Conservation (phyloP, 1,140 invertebrate genomes). For the Caenorhabditis briggsae region DNA sequence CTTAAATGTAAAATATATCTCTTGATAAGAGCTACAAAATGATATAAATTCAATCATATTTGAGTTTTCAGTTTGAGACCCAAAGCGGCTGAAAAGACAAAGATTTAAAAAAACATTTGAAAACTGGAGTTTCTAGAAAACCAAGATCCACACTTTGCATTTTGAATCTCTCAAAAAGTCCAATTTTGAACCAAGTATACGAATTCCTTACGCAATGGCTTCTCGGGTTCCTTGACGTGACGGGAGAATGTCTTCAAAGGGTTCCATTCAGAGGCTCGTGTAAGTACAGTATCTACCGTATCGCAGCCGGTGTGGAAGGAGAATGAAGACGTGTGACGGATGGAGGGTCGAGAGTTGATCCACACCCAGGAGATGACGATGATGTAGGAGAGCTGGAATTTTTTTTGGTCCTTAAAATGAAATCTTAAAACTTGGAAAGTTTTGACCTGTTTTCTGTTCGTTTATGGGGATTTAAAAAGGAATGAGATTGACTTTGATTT, state of each 20-base stretch:
- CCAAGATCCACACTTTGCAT: no score
- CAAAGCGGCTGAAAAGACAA: no score
- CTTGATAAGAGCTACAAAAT: no score
- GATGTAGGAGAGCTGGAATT: constrained; percentile 73
- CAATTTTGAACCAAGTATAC: no score
- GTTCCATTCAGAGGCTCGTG: constrained; percentile 55
- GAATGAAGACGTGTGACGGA: constrained; percentile 57
- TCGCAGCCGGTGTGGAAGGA: constrained; percentile 65
- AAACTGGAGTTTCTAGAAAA: no score
- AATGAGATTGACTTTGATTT: no score
- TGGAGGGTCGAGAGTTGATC: constrained; percentile 73
- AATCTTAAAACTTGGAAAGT: neutral
- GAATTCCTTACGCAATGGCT: constrained; percentile 19
- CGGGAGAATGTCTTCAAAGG: constrained; percentile 56
- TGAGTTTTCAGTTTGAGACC: no score
- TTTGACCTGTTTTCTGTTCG: neutral
- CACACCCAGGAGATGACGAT: constrained; percentile 76
- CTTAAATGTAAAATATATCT: no score
- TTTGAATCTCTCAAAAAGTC: no score
- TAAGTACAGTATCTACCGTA: constrained; percentile 70
- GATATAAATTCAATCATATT: no score
- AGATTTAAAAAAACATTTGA: no score
- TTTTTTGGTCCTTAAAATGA: neutral
- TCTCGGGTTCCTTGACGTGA: constrained; percentile 46
- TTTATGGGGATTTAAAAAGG: neutral